Base-by-base conservation (phyloP, 2,113 vertebrate species). In the Platichthys flesus region DNA sequence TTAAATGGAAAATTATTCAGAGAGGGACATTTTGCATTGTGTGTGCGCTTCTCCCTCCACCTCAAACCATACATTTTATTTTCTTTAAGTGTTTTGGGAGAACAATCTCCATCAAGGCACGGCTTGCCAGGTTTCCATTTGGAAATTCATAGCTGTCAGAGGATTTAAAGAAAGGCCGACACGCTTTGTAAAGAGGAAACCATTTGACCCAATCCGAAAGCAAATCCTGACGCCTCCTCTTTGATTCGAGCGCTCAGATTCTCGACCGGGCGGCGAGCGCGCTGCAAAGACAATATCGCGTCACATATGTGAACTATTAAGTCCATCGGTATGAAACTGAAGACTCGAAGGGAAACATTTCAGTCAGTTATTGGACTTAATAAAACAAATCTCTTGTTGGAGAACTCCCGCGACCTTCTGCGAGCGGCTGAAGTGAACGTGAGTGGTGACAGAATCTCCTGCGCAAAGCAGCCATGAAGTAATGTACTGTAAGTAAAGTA, bases 121-220 rank as follows among this genome's bases (percentile, higher is more conserved):
- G 76, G 87, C 93, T 91, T 93, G 93, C 90, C 91, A 91, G 84
- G 79, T 92, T 93, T 91, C 90, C 84, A 88, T 85, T 90, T 81
- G 42, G 80, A 83, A 91, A 88, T 86, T 69, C 81, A 85, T 78
- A 74, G 85, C 89, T 88, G 89, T 91, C 88, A 91, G 90, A 87
- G 69, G 67, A 78, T 77, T 75, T 71, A 69, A 84, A 76, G 82
- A 79, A 84, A 92, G 88, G 82, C 90, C 90, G 91, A 93, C 88
- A 91, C 20, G 64, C 75, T 71, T 81, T 85, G 68, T 68, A 81
- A 90, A 83, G 66, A 76, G 78, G 74, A 90, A 90, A 83, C 64
- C 58, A n/a, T 88, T 88, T 86, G 77, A 88, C 73, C 82, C 78
- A 72, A 87, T 88, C 76, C 81, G 80, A 73, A 81, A 78, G 84